These are phyloP conservation scores for Phengaris alcon DNA, from an alignment of 2,888 invertebrate genomes.

Conservation along the genomic window DNA sequence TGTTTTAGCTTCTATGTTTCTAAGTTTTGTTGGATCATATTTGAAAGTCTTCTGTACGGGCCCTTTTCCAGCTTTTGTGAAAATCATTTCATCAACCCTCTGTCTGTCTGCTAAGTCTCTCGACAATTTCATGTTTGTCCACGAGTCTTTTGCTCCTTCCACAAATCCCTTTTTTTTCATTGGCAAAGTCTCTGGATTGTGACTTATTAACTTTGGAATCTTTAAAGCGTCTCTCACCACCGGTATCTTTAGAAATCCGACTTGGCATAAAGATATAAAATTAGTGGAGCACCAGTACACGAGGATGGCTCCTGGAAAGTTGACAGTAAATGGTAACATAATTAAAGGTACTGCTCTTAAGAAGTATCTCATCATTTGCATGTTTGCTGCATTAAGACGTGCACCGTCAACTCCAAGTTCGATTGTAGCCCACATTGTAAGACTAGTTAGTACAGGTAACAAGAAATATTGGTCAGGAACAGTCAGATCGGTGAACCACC, in stretches of 20 bases:
- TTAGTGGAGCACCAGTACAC: slow-evolving; percentile 95
- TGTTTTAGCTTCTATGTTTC: slow-evolving; percentile 77
- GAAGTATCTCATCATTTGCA: slow-evolving; percentile 85
- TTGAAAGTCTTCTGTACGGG: slow-evolving; percentile 93
- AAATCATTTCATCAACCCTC: slow-evolving; percentile 86
- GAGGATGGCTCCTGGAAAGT: slow-evolving; percentile 92
- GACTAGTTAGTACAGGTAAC: slow-evolving; percentile 91
- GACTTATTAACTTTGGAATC: slow-evolving; percentile 82
- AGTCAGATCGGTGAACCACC: slow-evolving; percentile 96
- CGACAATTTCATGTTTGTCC: slow-evolving; percentile 89
- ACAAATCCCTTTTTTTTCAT: slow-evolving; percentile 88
- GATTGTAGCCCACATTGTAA: slow-evolving; percentile 89
- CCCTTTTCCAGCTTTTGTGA: slow-evolving; percentile 90
- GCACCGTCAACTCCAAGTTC: slow-evolving; percentile 90
- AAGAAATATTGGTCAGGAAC: slow-evolving; percentile 92
- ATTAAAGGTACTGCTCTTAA: slow-evolving; percentile 87
- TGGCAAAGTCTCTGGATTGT: slow-evolving; percentile 79
- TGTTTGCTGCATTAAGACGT: slow-evolving; percentile 82
- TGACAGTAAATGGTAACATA: slow-evolving; percentile 90
- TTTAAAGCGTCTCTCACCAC: slow-evolving; percentile 86
- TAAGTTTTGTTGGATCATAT: slow-evolving; percentile 86
- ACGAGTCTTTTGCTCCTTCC: slow-evolving; percentile 88
- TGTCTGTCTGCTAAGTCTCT: slow-evolving; percentile 88
- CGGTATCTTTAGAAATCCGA: slow-evolving; percentile 86
- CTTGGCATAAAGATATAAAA: slow-evolving; percentile 90